These are phyloP conservation scores for Drosophila truncata DNA, from an alignment of 1,140 invertebrate species.

Conservation along the genomic window DNA sequence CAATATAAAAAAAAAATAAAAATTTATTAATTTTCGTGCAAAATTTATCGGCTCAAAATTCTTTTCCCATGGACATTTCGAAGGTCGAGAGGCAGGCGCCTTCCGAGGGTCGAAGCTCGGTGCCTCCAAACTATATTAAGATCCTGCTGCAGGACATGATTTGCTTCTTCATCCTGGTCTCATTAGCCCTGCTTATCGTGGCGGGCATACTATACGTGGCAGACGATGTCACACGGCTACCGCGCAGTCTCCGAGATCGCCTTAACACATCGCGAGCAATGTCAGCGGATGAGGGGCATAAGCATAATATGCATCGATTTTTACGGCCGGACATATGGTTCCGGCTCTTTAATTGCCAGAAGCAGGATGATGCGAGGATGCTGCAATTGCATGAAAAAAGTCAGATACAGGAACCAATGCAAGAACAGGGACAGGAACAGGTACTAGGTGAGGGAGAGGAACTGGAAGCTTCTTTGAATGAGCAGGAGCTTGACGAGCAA, in stretches of 20 bases:
- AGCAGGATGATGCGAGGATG: background rate
- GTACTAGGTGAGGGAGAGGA: background rate
- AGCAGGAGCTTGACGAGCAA: background rate
- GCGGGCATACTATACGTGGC: constrained; percentile 35
- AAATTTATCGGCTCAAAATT: constrained; percentile 21
- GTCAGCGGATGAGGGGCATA: background rate
- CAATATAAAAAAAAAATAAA: background rate
- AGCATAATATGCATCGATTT: background rate
- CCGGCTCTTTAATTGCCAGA: constrained; percentile 16
- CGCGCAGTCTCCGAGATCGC: background rate
- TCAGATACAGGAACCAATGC: background rate
- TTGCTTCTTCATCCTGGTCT: constrained; percentile 46
- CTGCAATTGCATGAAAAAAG: background rate
- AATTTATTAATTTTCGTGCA: background rate
- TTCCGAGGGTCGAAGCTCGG: background rate
- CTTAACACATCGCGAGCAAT: background rate
- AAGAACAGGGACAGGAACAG: background rate
- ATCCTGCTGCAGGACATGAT: constrained; percentile 47
- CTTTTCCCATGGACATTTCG: constrained; percentile 27
- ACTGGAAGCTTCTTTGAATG: too few relatives aligned
- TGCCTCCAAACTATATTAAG: background rate
- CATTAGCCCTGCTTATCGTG: constrained; percentile 39
- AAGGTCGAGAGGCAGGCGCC: constrained; percentile 38
- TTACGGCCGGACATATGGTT: constrained; percentile 12
- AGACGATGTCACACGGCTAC: constrained; percentile 18